These are phyloP conservation scores for Pseudomyrmex dendroicus DNA, from an alignment of 1,140 invertebrate genomes.

Conservation along the genomic window DNA sequence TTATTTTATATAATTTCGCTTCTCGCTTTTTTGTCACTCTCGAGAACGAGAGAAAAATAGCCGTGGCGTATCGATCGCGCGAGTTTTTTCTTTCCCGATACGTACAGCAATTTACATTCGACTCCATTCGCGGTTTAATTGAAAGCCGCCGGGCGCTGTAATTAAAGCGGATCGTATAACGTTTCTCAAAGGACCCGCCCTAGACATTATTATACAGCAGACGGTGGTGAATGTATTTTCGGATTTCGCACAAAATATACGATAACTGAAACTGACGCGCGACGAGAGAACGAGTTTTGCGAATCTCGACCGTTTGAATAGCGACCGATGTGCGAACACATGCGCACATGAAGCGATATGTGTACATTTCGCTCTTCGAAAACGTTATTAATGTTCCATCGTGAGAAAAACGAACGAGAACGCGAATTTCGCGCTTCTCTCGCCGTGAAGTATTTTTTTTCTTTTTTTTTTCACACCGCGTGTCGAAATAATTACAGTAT, in stretches of 20 bases:
- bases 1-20: neutral
- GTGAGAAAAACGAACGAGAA: neutral
- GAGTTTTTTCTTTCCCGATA: conserved; percentile 10
- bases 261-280: neutral
- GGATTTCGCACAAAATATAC: neutral
- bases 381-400: neutral
- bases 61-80: conserved; percentile 1
- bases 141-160: conserved; percentile 21
- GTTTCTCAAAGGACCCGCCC: conserved; percentile 29
- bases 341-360: neutral
- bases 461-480: neutral
- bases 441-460: neutral
- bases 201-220: conserved; percentile 27
- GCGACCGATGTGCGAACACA: neutral
- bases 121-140: conserved; percentile 38
- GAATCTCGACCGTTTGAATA: conserved; percentile 19
- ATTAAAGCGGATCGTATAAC: conserved; percentile 22
- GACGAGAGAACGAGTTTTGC: neutral
- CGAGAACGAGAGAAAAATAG: conserved; percentile 20
- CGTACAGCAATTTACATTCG: conserved; percentile 28
- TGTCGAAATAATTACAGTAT: conserved; percentile 14
- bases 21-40: neutral
- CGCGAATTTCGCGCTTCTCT: neutral
- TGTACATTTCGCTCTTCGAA: neutral
- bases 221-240: conserved; percentile 14